A percentile compares a stretch with the other conserved stretches of the same genome.
Conservation (phyloP, 2,113 vertebrate species). For the Anser brachyrhynchus region DNA sequence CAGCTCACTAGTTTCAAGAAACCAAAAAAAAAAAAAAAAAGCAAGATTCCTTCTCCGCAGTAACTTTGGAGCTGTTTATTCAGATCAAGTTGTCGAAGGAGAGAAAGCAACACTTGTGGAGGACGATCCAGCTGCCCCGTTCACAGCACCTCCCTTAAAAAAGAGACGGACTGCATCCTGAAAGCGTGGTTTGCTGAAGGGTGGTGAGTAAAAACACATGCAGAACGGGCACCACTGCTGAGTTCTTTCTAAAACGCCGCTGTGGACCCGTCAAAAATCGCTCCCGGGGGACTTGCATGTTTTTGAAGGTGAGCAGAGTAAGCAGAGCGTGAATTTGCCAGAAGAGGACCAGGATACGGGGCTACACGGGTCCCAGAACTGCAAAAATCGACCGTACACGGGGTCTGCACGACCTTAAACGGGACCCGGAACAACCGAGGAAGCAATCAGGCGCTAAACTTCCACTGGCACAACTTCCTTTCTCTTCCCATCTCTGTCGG, state of each 20-base stretch:
- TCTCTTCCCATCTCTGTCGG: accelerated
- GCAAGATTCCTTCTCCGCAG: background rate
- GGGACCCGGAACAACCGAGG: accelerated
- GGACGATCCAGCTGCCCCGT: accelerated
- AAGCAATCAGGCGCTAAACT: background rate
- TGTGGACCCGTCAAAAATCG: accelerated
- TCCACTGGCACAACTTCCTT: accelerated
- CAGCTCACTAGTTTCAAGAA: accelerated
- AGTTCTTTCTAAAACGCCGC: background rate
- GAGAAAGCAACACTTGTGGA: accelerated
- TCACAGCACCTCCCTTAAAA: background rate
- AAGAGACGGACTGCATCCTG: background rate
- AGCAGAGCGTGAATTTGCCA: accelerated
- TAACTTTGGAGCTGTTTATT: background rate
- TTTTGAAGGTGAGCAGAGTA: accelerated
- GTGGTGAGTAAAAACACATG: accelerated
- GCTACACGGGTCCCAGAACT: background rate
- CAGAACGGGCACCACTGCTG: accelerated
- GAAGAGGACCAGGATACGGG: accelerated
- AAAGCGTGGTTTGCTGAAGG: background rate
- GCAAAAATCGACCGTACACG: accelerated
- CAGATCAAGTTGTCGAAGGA: accelerated
- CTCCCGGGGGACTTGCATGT: accelerated
- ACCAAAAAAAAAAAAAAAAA: background rate
- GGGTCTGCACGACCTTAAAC: accelerated